Evolutionary conservation across 2,888 invertebrate genomes (phyloP).

Genomic region (Oxycera nigricornis): DNA sequence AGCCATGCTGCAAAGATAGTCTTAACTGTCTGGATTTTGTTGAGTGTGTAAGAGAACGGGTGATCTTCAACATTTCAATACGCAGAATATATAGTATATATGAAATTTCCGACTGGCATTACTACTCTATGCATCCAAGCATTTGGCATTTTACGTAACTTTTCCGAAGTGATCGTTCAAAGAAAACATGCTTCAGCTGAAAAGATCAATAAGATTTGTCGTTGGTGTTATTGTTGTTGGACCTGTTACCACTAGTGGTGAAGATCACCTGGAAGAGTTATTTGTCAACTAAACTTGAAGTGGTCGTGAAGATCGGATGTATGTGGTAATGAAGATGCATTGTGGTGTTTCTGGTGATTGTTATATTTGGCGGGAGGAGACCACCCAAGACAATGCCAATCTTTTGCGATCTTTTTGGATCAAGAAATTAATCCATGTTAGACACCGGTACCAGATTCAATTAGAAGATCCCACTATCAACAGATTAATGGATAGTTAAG

Average conservation of each 20-base stretch:
- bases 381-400: no score
- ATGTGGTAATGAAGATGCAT: not conserved
- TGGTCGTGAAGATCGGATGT: not conserved
- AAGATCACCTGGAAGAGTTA: not conserved
- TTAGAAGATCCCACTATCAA: no score
- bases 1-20: not conserved
- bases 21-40: not conserved
- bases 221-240: not conserved
- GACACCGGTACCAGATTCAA: no score
- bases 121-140: conserved; percentile 2
- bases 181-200: not conserved
- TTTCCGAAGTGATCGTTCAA: not conserved
- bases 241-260: not conserved
- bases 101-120: not conserved
- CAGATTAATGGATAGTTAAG: no score
- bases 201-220: not conserved
- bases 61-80: conserved; percentile 1
- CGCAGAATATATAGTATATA: not conserved
- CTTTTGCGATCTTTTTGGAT: no score
- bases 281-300: conserved; percentile 1
- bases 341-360: no score
- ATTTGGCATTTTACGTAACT: conserved; percentile 26
- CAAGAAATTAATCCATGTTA: no score
- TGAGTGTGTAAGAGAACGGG: not conserved
- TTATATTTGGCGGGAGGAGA: no score